Base-by-base conservation (phyloP, 92 coral and sea anemone genomes). In the Porites lobata region DNA sequence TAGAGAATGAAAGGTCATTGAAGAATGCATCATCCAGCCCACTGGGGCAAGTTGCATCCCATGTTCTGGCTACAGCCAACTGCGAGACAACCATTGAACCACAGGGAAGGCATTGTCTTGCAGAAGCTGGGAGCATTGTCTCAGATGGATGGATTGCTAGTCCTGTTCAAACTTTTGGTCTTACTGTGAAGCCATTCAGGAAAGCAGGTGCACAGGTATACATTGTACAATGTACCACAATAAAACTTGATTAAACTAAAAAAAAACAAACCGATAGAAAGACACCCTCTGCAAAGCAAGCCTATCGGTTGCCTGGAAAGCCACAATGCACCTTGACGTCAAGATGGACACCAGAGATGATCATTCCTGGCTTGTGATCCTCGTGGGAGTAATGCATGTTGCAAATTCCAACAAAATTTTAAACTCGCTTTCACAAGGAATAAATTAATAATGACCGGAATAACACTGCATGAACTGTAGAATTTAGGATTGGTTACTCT, bases 161-260 rank as follows among this genome's bases (percentile, higher is more conserved):
- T 29, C 50, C 91, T 7, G 89, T 93, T 24, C 86, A 93, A 83
- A 93, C 91, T 3, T 91, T 93, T 86, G 96, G 92, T 20, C 14
- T 93, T 77, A 79, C 91, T 19, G 65, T 90, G 50, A 87, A 90
- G 69, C 85, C 84, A 9, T 67, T 69, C 26, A 26, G 59, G 18
- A 21, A 20, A 76, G 73, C 47, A 18, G 22, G 38, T 58, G 22
- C 17, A 73, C 80, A 72, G 87, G 87, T 84, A 56, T 1, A 22
- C 24, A 52, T 13, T 65, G 53, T 5, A 38, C 47, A 38, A 38
- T 38, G 47, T 38, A 38, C 47, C 47, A 15, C 12, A 47, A 26
- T 11, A 59, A 14, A 26, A 9, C 8, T 52, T 50, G 63, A 19
- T 8, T 4, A 17, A 50, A 1, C 56, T 9, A n/a, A 51, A 56